Evolutionary conservation across 2,797 vertebrate genomes (phyloP).

Genomic region (Ptychadena robeensis): DNA sequence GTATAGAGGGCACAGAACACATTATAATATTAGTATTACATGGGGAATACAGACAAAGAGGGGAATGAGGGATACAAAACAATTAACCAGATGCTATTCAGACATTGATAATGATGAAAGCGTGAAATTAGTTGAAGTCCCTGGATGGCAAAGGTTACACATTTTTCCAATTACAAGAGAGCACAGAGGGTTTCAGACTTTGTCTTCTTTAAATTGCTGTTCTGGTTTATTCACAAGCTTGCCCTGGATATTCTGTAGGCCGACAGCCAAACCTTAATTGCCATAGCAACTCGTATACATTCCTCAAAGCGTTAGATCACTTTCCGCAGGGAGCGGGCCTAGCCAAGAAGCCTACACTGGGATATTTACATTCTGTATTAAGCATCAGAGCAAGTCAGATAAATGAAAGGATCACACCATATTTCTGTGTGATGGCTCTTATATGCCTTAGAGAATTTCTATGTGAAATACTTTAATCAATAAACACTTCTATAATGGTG

Average conservation of each 20-base stretch:
- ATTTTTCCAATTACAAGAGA: constrained; percentile 62
- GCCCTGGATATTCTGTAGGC: constrained; percentile 69
- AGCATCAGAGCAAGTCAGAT: constrained; percentile 30
- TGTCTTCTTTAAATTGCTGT: constrained; percentile 65
- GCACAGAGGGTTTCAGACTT: constrained; percentile 43
- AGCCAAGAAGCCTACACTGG: constrained; percentile 74
- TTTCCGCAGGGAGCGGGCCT: constrained; percentile 73
- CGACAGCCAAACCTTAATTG: constrained; percentile 70
- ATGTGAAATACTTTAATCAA: constrained; percentile 19
- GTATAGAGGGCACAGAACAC: neutral
- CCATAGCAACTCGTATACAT: constrained; percentile 66
- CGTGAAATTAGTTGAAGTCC: constrained; percentile 2
- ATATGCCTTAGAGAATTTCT: constrained; percentile 9
- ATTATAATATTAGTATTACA: neutral
- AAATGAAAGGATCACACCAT: neutral
- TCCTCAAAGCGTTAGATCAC: constrained; percentile 78
- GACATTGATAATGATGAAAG: constrained; percentile 26
- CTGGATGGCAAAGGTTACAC: constrained; percentile 52
- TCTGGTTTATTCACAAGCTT: constrained; percentile 61
- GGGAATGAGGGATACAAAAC: neutral
- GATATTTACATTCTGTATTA: constrained; percentile 67
- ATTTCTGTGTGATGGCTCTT: neutral
- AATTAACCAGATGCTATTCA: constrained; percentile 23
- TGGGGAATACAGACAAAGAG: neutral
- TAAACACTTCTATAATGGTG: neutral